phyloP scores from a whole-genome alignment of 2,113 vertebrate genomes.

The Hemiscyllium ocellatum region DNA sequence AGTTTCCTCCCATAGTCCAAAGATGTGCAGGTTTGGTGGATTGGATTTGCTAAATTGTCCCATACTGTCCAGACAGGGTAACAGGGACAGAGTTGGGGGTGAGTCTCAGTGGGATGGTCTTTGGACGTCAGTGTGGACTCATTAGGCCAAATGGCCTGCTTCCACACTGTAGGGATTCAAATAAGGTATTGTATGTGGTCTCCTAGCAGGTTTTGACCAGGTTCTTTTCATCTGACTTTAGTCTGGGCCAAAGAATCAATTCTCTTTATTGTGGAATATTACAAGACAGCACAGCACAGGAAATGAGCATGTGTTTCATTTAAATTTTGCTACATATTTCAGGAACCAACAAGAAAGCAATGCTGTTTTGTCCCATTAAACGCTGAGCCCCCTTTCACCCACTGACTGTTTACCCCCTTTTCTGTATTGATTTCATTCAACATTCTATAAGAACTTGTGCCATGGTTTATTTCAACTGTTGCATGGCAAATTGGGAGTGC shows the following conservation, averaged over 20 bases:
- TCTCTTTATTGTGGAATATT: background rate
- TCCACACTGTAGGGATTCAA: too few species aligned
- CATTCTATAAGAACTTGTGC: background rate
- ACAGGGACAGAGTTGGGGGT: too few species aligned
- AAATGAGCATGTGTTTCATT: background rate
- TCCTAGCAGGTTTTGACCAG: too few species aligned
- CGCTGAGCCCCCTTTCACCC: background rate
- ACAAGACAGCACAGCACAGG: background rate
- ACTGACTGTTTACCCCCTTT: background rate
- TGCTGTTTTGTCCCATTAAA: background rate
- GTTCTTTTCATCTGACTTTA: background rate
- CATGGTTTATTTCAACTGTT: background rate
- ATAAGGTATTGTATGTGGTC: too few species aligned
- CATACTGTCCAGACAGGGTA: too few species aligned
- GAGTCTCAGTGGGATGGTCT: too few species aligned
- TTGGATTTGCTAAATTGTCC: too few species aligned
- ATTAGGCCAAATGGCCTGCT: too few species aligned
- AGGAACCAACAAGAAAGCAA: background rate
- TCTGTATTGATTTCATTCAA: background rate
- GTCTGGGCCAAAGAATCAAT: background rate
- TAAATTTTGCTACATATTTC: background rate
- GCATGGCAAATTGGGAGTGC: background rate
- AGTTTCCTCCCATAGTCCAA: too few species aligned
- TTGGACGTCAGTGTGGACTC: too few species aligned
- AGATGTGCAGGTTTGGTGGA: too few species aligned